A percentile compares a stretch with the other conserved stretches of the same genome.
These are phyloP conservation scores for Psephotus haematonotus DNA, from an alignment of 2,113 vertebrate species.

Conservation along the genomic window DNA sequence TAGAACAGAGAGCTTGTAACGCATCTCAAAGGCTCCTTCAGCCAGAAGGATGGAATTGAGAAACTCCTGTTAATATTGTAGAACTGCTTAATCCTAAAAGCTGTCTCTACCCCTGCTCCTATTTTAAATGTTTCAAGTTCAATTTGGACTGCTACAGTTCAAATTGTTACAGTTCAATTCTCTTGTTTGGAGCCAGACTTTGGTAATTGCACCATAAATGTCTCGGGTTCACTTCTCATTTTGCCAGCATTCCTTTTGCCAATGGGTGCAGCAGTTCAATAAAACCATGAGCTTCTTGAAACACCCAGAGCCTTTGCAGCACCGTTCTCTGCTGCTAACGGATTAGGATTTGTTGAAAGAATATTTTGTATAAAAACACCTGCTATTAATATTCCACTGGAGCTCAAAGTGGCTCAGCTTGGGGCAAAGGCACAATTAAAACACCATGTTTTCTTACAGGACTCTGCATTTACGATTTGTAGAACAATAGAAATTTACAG, in stretches of 20 bases:
- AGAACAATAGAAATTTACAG: slow-evolving; percentile 80
- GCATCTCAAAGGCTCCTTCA: not conserved
- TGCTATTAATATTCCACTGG: slow-evolving; percentile 74
- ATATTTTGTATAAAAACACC: slow-evolving; percentile 74
- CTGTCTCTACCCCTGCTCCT: not conserved
- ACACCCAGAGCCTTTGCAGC: slow-evolving; percentile 23
- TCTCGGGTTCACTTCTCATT: not conserved
- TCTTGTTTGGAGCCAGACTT: not conserved
- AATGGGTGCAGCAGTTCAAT: slow-evolving; percentile 60
- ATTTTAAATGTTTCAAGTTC: not conserved
- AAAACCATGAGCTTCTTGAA: slow-evolving; percentile 23
- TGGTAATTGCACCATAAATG: not conserved
- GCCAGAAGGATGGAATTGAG: not conserved
- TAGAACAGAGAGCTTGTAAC: not conserved
- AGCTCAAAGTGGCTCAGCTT: slow-evolving; percentile 80
- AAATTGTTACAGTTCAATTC: not conserved
- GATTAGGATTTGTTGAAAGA: not conserved
- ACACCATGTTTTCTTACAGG: slow-evolving; percentile 57
- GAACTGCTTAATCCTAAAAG: not conserved
- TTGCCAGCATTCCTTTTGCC: slow-evolving; percentile 6
- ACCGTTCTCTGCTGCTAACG: slow-evolving; percentile 29
- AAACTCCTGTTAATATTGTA: not conserved
- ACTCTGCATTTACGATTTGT: slow-evolving; percentile 69
- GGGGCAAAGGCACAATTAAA: slow-evolving; percentile 82
- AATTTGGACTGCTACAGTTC: not conserved